These are phyloP conservation scores for Clusia tigrina DNA, from an alignment of 2,888 invertebrate genomes.

Conservation along the genomic window DNA sequence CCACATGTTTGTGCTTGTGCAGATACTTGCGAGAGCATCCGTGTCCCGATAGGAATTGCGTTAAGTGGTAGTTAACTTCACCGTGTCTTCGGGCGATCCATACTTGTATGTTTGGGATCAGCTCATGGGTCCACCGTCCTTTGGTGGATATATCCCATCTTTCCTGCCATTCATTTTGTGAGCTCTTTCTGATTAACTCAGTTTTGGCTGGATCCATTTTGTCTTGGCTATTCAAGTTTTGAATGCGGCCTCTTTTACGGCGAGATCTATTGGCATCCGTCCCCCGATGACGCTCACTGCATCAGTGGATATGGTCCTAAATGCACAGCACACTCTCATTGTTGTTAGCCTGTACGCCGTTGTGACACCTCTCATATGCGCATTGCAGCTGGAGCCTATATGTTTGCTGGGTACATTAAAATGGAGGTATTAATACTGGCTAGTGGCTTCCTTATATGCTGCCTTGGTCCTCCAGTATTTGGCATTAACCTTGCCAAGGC, in stretches of 20 bases:
- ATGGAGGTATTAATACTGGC: not conserved
- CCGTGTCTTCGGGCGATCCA: not conserved
- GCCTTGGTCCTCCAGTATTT: not conserved
- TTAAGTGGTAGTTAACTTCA: conserved; percentile 6
- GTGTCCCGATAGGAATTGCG: not conserved
- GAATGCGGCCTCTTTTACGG: not conserved
- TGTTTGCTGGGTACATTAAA: not conserved
- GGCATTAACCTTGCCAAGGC: not conserved
- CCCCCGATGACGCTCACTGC: not conserved
- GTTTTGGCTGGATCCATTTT: too few relatives aligned
- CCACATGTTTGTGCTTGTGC: too few relatives aligned
- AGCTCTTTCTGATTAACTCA: not conserved
- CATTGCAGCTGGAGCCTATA: not conserved
- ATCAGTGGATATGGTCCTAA: not conserved
- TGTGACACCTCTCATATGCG: not conserved
- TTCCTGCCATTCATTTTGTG: not conserved
- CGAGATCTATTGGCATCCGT: not conserved
- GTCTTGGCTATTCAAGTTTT: too few relatives aligned
- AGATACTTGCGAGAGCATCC: not conserved
- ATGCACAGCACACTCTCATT: not conserved
- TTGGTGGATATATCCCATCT: not conserved
- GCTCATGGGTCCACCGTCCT: not conserved
- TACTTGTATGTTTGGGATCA: not conserved
- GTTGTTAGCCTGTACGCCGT: not conserved
- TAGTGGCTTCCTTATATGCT: too few relatives aligned